Evolutionary conservation across 1,140 invertebrate species (phyloP).

Genomic region (Acromyrmex charruanus): DNA sequence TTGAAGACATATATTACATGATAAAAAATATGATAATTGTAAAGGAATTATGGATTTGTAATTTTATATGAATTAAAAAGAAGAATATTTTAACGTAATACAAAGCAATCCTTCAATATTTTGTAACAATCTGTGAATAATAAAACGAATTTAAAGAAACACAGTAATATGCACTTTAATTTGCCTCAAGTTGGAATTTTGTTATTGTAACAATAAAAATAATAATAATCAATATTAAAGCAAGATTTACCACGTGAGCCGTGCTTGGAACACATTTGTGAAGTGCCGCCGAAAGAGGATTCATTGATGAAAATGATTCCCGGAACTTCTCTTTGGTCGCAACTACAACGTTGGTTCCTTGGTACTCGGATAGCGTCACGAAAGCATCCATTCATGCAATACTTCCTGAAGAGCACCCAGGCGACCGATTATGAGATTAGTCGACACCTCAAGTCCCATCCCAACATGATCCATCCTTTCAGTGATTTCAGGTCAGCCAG

Average conservation of each 20-base stretch:
- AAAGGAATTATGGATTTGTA: conserved; percentile 6
- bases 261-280: conserved; percentile 74
- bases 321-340: conserved; percentile 53
- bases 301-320: conserved; percentile 49
- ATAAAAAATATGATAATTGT: neutral
- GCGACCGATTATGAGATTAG: conserved; percentile 80
- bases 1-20: neutral
- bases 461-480: conserved; percentile 82
- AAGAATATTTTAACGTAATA: conserved; percentile 4
- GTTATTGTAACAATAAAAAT: neutral
- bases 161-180: neutral
- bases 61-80: neutral
- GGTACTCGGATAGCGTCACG: conserved; percentile 63
- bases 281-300: conserved; percentile 63
- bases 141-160: neutral
- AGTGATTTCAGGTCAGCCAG: conserved; percentile 78
- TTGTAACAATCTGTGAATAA: neutral
- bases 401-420: conserved; percentile 78
- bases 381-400: conserved; percentile 74
- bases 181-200: neutral
- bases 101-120: neutral
- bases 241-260: conserved; percentile 34
- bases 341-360: conserved; percentile 71
- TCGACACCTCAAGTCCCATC: conserved; percentile 78
- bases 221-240: conserved; percentile 23